These are phyloP conservation scores for Cataglyphis cursor DNA, from an alignment of 2,888 invertebrate genomes.

Conservation along the genomic window DNA sequence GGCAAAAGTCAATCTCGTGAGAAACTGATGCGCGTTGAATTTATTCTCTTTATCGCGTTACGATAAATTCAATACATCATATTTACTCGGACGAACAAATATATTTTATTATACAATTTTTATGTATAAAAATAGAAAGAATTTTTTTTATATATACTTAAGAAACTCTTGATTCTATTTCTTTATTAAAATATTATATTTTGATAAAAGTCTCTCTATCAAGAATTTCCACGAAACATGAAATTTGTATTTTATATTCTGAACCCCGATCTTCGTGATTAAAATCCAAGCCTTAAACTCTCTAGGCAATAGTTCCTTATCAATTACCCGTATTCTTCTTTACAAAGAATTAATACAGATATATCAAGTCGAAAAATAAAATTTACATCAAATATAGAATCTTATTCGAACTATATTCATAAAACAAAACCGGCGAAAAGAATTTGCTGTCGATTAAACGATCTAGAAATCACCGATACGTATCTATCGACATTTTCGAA, in stretches of 20 bases:
- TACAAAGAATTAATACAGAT: not conserved
- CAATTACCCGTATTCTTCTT: not conserved
- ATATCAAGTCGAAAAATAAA: not conserved
- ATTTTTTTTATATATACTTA: not conserved
- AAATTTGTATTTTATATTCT: not conserved
- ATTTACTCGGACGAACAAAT: conserved; percentile 9
- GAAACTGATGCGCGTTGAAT: conserved; percentile 11
- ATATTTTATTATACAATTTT: not conserved
- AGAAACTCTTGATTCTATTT: not conserved
- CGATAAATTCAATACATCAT: not conserved
- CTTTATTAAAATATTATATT: not conserved
- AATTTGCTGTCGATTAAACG: not conserved
- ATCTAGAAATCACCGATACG: not conserved
- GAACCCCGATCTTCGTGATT: not conserved
- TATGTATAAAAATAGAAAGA: not conserved
- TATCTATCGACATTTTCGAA: not conserved
- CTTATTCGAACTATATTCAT: not conserved
- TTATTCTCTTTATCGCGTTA: not conserved
- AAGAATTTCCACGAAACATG: not conserved
- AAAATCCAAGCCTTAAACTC: not conserved
- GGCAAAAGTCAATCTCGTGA: conserved; percentile 28
- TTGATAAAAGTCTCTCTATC: not conserved
- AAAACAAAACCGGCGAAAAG: not conserved
- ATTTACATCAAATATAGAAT: not conserved
- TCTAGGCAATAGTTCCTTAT: not conserved